Percentiles rank a stretch among this genome's conserved stretches.
Evolutionary conservation across 2,888 invertebrate genomes (phyloP).

Genomic region (Amphipyra berbera): DNA sequence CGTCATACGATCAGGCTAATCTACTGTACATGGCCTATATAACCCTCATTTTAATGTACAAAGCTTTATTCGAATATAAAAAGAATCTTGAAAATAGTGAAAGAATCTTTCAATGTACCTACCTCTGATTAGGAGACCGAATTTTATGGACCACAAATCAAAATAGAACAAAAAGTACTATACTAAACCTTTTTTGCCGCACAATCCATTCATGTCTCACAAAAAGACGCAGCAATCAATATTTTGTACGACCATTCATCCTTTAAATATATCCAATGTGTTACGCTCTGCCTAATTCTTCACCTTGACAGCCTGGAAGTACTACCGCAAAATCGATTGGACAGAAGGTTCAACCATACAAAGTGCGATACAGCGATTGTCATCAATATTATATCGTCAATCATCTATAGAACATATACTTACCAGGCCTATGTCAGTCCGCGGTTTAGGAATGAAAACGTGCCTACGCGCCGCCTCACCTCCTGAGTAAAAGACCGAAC

Average conservation of each 20-base stretch:
- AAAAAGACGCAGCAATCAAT: constrained; percentile 4
- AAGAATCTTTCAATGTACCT: no score
- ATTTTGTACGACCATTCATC: constrained; percentile 14
- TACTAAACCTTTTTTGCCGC: neutral
- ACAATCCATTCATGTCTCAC: neutral
- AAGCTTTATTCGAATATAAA: constrained; percentile 2
- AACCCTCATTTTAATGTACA: constrained; percentile 14
- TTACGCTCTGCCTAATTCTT: constrained; percentile 32
- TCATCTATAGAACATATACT: no score
- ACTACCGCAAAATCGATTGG: neutral
- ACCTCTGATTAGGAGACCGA: no score
- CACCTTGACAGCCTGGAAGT: constrained; percentile 29
- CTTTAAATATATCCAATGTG: constrained; percentile 23
- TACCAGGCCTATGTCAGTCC: no score
- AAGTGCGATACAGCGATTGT: neutral
- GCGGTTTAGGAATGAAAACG: no score
- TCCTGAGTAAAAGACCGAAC: no score
- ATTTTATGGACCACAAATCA: no score
- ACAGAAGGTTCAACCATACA: constrained; percentile 17
- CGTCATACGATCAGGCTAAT: constrained; percentile 12
- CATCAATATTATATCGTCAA: no score
- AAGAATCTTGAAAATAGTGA: no score
- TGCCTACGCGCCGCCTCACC: no score
- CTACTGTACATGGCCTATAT: constrained; percentile 9
- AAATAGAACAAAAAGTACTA: neutral